phyloP scores from a whole-genome alignment of 2,888 invertebrate species.

The Leptothorax acervorum region DNA sequence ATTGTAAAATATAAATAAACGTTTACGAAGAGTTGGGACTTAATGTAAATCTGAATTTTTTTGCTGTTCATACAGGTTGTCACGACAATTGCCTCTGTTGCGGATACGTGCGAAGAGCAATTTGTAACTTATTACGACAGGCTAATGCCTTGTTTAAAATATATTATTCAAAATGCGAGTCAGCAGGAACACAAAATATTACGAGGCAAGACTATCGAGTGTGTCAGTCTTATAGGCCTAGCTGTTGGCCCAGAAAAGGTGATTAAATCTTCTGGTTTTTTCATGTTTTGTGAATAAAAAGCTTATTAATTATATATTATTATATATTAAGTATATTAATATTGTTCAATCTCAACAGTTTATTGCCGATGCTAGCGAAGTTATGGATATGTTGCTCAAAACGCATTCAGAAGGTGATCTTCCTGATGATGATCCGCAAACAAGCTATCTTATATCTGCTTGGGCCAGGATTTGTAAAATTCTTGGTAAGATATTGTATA shows the following conservation, averaged over 20 bases:
- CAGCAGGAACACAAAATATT: slow-evolving; percentile 95
- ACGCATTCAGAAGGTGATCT: slow-evolving; percentile 95
- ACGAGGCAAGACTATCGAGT: slow-evolving; percentile 99
- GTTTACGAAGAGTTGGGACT: background rate
- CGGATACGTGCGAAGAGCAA: slow-evolving; percentile 98
- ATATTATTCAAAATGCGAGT: slow-evolving; percentile 97
- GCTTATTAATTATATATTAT: background rate
- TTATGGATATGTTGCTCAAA: slow-evolving; percentile 97
- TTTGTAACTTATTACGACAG: slow-evolving; percentile 98
- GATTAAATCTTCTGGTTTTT: slow-evolving; percentile 33
- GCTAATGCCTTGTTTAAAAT: slow-evolving; percentile 96
- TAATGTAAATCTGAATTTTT: slow-evolving; percentile 13
- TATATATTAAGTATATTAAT: background rate
- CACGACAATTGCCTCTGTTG: slow-evolving; percentile 99
- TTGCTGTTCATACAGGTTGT: slow-evolving; percentile 88
- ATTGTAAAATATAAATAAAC: slow-evolving; percentile 12
- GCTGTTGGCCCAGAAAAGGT: slow-evolving; percentile 92
- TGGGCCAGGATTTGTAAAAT: slow-evolving; percentile 99
- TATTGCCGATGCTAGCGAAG: slow-evolving; percentile 95
- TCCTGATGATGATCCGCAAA: slow-evolving; percentile 98
- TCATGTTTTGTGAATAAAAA: background rate
- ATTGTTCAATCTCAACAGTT: slow-evolving; percentile 86
- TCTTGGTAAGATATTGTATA: slow-evolving; percentile 86
- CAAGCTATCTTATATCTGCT: slow-evolving; percentile 98
- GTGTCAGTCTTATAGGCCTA: slow-evolving; percentile 98